A percentile compares a stretch with the other conserved stretches of the same genome.
Conservation (phyloP, 92 coral and sea anemone genomes). For the Actinostola sp. region DNA sequence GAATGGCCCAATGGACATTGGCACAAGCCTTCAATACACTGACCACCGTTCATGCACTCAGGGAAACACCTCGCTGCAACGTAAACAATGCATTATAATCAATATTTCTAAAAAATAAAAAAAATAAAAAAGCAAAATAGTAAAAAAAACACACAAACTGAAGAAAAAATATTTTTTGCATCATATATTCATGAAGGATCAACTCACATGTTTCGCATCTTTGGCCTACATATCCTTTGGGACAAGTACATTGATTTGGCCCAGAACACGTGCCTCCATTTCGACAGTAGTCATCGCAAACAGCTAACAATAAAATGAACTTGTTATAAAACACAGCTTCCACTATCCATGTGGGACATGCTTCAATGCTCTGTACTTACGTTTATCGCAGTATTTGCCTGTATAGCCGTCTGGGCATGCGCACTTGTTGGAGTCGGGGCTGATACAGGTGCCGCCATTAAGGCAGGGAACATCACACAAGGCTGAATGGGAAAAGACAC, state of each 20-base stretch:
- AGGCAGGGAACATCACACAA: conserved; percentile 76
- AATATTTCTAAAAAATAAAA: too few species aligned
- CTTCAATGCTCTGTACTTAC: conserved; percentile 45
- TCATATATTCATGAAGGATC: too few species aligned
- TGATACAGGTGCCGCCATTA: conserved; percentile 81
- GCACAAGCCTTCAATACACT: conserved; percentile 63
- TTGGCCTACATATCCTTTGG: conserved; percentile 65
- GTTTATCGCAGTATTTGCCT: conserved; percentile 77
- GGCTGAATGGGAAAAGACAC: conserved; percentile 43
- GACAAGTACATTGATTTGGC: conserved; percentile 79
- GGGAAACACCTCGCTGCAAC: conserved; percentile 69
- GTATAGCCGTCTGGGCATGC: conserved; percentile 76
- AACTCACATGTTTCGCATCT: conserved; percentile 77
- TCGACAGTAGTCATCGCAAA: conserved; percentile 77
- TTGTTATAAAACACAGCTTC: too few species aligned
- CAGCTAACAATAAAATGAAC: conserved; percentile 43
- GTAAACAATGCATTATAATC: too few species aligned
- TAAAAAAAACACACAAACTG: too few species aligned
- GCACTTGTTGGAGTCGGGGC: conserved; percentile 83
- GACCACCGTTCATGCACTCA: conserved; percentile 75
- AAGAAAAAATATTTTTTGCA: too few species aligned
- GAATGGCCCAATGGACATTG: conserved; percentile 71
- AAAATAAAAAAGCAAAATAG: too few species aligned
- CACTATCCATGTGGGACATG: too few species aligned
- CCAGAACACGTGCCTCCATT: conserved; percentile 79